Evolutionary conservation across 2,797 vertebrate species (phyloP).

Genomic region (Menidia menidia): DNA sequence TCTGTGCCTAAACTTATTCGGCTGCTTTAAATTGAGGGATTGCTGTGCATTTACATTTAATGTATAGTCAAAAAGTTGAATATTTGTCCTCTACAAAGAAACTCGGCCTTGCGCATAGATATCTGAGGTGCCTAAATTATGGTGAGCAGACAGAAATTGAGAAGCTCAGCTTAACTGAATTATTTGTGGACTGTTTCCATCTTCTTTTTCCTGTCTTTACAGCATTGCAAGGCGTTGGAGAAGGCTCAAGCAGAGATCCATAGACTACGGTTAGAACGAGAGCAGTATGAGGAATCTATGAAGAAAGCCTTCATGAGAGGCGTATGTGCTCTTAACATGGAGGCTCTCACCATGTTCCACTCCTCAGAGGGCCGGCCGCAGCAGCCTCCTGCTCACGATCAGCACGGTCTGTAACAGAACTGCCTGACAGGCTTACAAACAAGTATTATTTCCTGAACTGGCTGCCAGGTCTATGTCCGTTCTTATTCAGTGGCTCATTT

Average conservation of each 20-base stretch:
- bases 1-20: not conserved
- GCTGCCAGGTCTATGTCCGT: conserved; percentile 17
- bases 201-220: conserved; percentile 13
- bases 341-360: conserved; percentile 95
- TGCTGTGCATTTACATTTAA: not conserved
- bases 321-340: conserved; percentile 95
- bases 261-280: conserved; percentile 87
- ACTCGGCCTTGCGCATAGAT: not conserved
- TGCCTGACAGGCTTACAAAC: not conserved
- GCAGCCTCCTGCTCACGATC: conserved; percentile 68
- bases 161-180: not conserved
- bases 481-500: conserved; percentile 21
- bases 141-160: not conserved
- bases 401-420: conserved; percentile 70
- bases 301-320: conserved; percentile 99
- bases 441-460: conserved; percentile 1
- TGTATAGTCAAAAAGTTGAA: not conserved
- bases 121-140: not conserved
- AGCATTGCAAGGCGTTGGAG: conserved; percentile 87
- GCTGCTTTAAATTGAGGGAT: not conserved
- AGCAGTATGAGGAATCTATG: conserved; percentile 92
- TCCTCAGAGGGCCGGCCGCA: conserved; percentile 78
- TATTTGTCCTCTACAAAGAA: not conserved
- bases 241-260: conserved; percentile 88
- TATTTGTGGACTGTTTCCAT: not conserved